These are phyloP conservation scores for Drosophila nigromelanica DNA, from an alignment of 1,140 invertebrate species.

Conservation along the genomic window DNA sequence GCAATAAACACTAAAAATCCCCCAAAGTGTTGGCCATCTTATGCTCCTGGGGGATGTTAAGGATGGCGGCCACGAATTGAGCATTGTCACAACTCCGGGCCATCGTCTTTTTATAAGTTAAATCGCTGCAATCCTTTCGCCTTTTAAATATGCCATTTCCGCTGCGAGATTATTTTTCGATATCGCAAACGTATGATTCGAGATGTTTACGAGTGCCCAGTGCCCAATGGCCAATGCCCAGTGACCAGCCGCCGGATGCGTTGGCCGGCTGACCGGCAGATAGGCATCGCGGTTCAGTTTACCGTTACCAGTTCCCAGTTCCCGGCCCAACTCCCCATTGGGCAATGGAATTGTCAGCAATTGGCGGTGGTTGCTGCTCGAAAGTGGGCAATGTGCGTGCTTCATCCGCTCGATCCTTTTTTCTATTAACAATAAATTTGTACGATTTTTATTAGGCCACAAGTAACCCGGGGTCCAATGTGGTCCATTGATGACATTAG, in stretches of 20 bases:
- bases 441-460: conserved; percentile 64
- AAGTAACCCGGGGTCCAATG: conserved; percentile 23
- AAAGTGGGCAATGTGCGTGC: conserved; percentile 60
- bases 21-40: conserved; percentile 65
- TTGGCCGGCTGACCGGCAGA: conserved; percentile 40
- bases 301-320: not conserved
- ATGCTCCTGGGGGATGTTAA: not conserved
- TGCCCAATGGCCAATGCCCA: conserved; percentile 45
- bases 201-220: conserved; percentile 74
- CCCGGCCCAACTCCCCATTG: not conserved
- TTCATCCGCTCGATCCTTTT: conserved; percentile 65
- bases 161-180: conserved; percentile 79
- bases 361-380: not conserved
- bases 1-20: conserved; percentile 83
- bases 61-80: not conserved
- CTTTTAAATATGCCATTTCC: conserved; percentile 82
- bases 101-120: conserved; percentile 68
- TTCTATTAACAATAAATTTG: conserved; percentile 83
- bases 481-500: too few species aligned
- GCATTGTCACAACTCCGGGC: conserved; percentile 25
- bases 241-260: conserved; percentile 38
- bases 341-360: conserved; percentile 25
- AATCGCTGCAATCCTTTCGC: conserved; percentile 76
- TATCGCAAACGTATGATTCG: conserved; percentile 71
- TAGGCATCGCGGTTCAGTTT: conserved; percentile 59